Evolutionary conservation across 2,797 vertebrate species (phyloP).

Genomic region (Arrhamphus sclerolepis): DNA sequence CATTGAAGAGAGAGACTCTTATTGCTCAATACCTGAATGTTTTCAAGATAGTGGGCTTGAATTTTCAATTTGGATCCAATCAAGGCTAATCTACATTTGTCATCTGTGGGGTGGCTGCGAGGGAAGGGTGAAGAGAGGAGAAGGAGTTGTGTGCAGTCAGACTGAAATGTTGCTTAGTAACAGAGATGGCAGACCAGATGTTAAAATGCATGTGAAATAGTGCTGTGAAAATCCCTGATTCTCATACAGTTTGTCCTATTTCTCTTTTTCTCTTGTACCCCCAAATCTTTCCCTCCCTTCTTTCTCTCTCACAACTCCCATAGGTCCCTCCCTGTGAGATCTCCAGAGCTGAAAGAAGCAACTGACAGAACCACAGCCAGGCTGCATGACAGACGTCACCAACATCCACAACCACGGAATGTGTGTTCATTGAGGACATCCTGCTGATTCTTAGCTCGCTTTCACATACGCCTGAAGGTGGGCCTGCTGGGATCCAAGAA

Average conservation of each 20-base stretch:
- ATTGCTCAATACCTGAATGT: slow-evolving; percentile 75
- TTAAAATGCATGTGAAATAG: slow-evolving; percentile 78
- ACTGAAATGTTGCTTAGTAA: slow-evolving; percentile 83
- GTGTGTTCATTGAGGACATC: slow-evolving; percentile 71
- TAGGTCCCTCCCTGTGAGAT: slow-evolving; percentile 75
- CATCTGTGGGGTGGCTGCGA: slow-evolving; percentile 58
- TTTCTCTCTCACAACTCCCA: slow-evolving; percentile 49
- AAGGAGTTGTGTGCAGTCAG: slow-evolving; percentile 76
- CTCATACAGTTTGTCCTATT: slow-evolving; percentile 70
- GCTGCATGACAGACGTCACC: slow-evolving; percentile 66
- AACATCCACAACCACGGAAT: slow-evolving; percentile 74
- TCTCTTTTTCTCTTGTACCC: slow-evolving; percentile 17
- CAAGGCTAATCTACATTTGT: slow-evolving; percentile 79
- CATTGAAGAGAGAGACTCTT: slow-evolving; percentile 69
- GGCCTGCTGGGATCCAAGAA: slow-evolving; percentile 61
- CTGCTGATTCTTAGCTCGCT: slow-evolving; percentile 66
- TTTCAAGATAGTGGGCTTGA: slow-evolving; percentile 77
- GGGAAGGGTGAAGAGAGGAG: slow-evolving; percentile 62
- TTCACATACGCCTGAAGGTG: slow-evolving; percentile 54
- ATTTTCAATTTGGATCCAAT: slow-evolving; percentile 81
- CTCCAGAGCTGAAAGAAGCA: slow-evolving; percentile 71
- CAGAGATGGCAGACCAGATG: slow-evolving; percentile 76
- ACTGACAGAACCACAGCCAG: slow-evolving; percentile 59
- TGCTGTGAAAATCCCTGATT: slow-evolving; percentile 74
- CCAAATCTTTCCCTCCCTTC: slow-evolving; percentile 23